phyloP scores from a whole-genome alignment of 2,888 invertebrate genomes.

The Achlya flavicornis region DNA sequence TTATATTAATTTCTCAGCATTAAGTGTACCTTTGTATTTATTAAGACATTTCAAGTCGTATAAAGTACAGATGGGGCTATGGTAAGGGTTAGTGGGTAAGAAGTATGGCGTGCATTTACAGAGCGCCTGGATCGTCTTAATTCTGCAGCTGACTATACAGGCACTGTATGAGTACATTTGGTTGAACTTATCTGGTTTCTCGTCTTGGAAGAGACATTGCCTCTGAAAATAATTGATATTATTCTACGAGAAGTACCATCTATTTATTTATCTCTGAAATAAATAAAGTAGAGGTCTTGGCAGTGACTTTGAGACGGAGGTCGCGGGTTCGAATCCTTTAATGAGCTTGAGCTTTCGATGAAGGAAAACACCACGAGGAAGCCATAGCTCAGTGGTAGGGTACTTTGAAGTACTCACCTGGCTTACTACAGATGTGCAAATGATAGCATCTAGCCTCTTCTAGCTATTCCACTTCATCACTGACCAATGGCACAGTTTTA shows the following conservation, averaged over 20 bases:
- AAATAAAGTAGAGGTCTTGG: background rate
- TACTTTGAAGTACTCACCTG: too few species aligned
- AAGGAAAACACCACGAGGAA: too few species aligned
- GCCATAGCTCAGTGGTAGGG: too few species aligned
- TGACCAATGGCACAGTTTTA: too few species aligned
- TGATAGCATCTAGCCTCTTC: too few species aligned
- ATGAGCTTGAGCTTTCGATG: too few species aligned
- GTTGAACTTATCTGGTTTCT: conserved; percentile 54
- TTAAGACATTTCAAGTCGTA: conserved; percentile 71
- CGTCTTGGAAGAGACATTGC: conserved; percentile 82
- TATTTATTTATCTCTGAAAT: background rate
- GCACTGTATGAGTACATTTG: conserved; percentile 83
- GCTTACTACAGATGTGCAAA: too few species aligned
- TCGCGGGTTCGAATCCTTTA: too few species aligned
- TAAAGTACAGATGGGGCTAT: conserved; percentile 53
- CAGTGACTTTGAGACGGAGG: too few species aligned
- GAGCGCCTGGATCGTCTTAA: conserved; percentile 73
- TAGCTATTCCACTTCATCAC: too few species aligned
- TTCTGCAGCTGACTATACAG: conserved; percentile 85
- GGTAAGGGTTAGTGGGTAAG: conserved; percentile 56
- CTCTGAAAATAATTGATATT: conserved; percentile 64
- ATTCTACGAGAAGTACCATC: background rate
- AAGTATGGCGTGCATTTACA: conserved; percentile 86
- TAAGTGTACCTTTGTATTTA: conserved; percentile 73
- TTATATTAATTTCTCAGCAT: background rate